phyloP scores from a whole-genome alignment of 1,140 invertebrate species.

The Mamestra configurata region DNA sequence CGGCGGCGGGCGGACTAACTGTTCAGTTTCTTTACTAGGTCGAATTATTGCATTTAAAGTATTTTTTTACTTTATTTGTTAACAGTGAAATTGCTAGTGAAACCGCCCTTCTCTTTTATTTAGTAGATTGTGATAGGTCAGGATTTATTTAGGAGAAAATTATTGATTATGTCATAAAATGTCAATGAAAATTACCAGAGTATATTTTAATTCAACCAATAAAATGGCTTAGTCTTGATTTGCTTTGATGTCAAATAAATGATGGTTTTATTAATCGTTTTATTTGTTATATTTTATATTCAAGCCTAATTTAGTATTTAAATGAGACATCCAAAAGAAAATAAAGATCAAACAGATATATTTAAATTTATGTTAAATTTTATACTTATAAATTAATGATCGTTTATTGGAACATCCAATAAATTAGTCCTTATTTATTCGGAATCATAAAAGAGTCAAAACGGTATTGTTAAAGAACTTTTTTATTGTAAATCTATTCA shows the following conservation, averaged over 20 bases:
- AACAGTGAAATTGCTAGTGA: conserved; percentile 77
- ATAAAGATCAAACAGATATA: conserved; percentile 33
- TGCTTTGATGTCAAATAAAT: conserved; percentile 18
- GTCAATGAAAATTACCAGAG: not conserved
- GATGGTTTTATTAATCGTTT: not conserved
- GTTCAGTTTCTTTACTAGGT: conserved; percentile 81
- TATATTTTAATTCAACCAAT: not conserved
- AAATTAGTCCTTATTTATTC: conserved; percentile 39
- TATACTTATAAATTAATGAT: conserved; percentile 32
- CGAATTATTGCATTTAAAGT: conserved; percentile 73
- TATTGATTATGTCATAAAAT: not conserved
- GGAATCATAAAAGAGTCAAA: conserved; percentile 26
- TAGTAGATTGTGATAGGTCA: conserved; percentile 37
- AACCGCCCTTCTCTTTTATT: conserved; percentile 70
- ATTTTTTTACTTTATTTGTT: conserved; percentile 71
- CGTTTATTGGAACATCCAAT: conserved; percentile 42
- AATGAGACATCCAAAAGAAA: conserved; percentile 24
- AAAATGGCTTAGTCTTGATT: not conserved
- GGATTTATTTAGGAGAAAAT: not conserved
- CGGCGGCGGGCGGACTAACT: conserved; percentile 62
- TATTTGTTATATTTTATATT: conserved; percentile 11
- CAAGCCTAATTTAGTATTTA: conserved; percentile 18
- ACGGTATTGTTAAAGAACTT: not conserved
- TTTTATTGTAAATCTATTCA: conserved; percentile 23
- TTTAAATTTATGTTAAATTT: conserved; percentile 54